These are phyloP conservation scores for Pyrocoelia pectoralis DNA, from an alignment of 2,888 invertebrate genomes.

Conservation along the genomic window DNA sequence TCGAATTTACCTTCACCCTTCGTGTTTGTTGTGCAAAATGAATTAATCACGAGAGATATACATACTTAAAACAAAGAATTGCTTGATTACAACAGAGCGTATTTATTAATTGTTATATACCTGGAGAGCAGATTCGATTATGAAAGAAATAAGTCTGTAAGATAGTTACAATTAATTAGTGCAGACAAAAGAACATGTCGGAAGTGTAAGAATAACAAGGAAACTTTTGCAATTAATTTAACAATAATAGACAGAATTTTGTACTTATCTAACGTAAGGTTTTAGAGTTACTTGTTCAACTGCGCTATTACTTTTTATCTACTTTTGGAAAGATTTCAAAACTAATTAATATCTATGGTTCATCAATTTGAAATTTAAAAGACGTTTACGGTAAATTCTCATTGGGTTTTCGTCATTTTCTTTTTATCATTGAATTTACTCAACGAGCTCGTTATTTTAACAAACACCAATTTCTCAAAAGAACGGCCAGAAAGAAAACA, in stretches of 20 bases:
- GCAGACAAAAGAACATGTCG: conserved; percentile 27
- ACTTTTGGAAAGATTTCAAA: too few relatives aligned
- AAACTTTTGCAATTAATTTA: conserved; percentile 28
- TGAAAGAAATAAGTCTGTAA: conserved; percentile 20
- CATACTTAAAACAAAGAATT: background rate
- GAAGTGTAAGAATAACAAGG: conserved; percentile 24
- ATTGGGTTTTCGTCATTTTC: too few relatives aligned
- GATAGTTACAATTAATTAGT: conserved; percentile 30
- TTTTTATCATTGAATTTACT: too few relatives aligned
- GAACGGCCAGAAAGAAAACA: too few relatives aligned
- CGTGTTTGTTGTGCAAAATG: background rate
- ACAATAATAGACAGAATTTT: conserved; percentile 24
- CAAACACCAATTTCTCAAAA: too few relatives aligned
- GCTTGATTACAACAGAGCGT: background rate
- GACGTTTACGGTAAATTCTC: too few relatives aligned
- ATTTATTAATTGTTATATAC: background rate
- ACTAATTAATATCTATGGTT: too few relatives aligned
- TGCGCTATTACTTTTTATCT: too few relatives aligned
- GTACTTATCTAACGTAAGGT: too few relatives aligned
- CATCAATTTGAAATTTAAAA: too few relatives aligned
- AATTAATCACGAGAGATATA: background rate
- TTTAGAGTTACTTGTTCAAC: too few relatives aligned
- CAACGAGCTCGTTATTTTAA: too few relatives aligned
- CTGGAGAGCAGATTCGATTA: conserved; percentile 23
- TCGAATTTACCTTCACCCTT: background rate